These are phyloP conservation scores for Heterotilapia buettikoferi DNA, from an alignment of 2,113 vertebrate genomes.

Conservation along the genomic window DNA sequence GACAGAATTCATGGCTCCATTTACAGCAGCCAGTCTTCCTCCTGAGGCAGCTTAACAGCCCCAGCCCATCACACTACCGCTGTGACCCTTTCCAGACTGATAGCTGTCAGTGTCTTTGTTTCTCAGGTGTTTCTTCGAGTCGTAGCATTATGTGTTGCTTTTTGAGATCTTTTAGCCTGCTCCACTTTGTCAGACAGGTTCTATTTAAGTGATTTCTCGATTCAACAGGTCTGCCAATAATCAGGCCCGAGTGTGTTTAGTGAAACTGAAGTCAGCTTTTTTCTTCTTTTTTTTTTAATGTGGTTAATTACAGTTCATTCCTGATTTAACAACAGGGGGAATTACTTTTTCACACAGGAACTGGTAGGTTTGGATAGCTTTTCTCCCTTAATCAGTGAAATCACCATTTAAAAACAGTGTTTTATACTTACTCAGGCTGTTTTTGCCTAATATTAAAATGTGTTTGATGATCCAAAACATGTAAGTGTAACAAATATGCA, in stretches of 20 bases:
- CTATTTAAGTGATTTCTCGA: neutral
- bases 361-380: accelerated
- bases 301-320: neutral
- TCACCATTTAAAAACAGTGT: neutral
- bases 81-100: neutral
- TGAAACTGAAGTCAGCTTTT: neutral
- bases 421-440: accelerated
- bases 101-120: neutral
- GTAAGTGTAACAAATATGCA: neutral
- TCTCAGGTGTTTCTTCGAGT: neutral
- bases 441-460: neutral
- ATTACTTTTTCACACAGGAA: neutral
- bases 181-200: neutral
- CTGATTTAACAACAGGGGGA: neutral
- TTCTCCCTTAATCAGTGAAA: neutral
- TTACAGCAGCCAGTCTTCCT: neutral
- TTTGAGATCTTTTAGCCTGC: neutral
- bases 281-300: accelerated
- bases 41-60: neutral
- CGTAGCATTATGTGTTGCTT: neutral
- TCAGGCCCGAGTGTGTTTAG: neutral
- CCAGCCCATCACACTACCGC: neutral
- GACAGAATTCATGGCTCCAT: neutral
- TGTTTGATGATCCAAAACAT: neutral
- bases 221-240: neutral